Evolutionary conservation across 2,888 invertebrate species (phyloP), one percentile per base, ranked within the genome.

Genomic region (Dusona sp.): DNA sequence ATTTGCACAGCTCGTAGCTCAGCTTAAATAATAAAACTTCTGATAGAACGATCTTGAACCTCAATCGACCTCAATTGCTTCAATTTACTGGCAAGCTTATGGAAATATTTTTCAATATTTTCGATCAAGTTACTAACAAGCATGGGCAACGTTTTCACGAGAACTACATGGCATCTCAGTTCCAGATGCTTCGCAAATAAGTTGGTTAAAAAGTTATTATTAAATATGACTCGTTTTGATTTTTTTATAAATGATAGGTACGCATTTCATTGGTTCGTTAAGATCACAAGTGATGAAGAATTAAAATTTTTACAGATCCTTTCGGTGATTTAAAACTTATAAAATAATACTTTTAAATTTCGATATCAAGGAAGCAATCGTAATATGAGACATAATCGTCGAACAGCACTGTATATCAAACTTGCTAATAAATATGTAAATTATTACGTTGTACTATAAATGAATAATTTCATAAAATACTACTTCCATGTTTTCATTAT

Each of bases 1-100:
- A 19, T 16, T 65, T 22, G 29, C 54, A 22, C 42, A 64, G 13
- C 36, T 57, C 70, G 25, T 29, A 13, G 45, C 33, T 64, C 19
- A 25, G 70, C 70, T 64, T 33, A 29, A 13, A 16, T 67, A 73
- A 83, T 73, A 29, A 79, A 83, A 68, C 64, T 83, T 13, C 19
- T 22, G 19, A 9, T 16, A 25, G 9, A 36, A 68, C 19, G 57
- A 65, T 61, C 67, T 80, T 77, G 75, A 79, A 45, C 48, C 8
- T 36, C 75, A 75, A 86, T 86, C 65, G 38, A 80, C 22, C 11
- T 16, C 61, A 83, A 86, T 86, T 83, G 72, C 29, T 67, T n/a
- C 64, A n/a, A 68, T 29, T 77, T 42, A 72, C 74, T 29, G 13
- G 3, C 36, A n/a, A 16, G 29, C 45, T 9, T 7, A n/a, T 3